Evolutionary conservation across 2,113 vertebrate species (phyloP).

Genomic region (Stigmatopora nigra): DNA sequence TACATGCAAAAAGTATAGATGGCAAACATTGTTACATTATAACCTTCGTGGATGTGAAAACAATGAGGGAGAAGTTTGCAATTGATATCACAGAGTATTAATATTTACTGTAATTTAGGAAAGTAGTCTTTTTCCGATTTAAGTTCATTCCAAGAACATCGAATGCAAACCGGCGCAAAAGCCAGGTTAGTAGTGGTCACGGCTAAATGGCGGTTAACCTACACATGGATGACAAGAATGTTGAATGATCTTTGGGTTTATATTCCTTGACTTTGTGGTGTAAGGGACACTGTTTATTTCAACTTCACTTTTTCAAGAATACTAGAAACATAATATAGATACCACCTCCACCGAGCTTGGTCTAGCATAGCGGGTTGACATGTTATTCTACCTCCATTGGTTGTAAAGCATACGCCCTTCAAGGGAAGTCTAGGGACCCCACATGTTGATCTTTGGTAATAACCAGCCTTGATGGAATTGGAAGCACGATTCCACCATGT

Average conservation of each 20-base stretch:
- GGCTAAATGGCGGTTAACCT: too few species aligned
- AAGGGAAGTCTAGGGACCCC: slow-evolving; percentile 23
- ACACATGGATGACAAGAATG: neutral
- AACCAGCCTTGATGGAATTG: slow-evolving; percentile 30
- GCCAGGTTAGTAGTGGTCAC: too few species aligned
- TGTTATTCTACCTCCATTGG: slow-evolving; percentile 25
- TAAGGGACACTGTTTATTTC: neutral
- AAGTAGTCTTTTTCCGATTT: neutral
- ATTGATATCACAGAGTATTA: slow-evolving; percentile 19
- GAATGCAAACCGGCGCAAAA: neutral
- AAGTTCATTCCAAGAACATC: neutral
- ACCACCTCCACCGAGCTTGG: slow-evolving; percentile 18
- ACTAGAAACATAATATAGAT: neutral
- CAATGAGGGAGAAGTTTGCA: slow-evolving; percentile 16
- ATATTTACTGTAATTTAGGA: neutral
- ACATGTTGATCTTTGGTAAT: slow-evolving; percentile 20
- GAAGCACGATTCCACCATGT: slow-evolving; percentile 42
- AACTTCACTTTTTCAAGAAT: neutral
- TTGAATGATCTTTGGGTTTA: neutral
- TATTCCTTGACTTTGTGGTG: neutral
- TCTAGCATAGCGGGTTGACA: slow-evolving; percentile 23
- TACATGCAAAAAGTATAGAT: slow-evolving; percentile 13
- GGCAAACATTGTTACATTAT: slow-evolving; percentile 45
- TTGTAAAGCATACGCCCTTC: slow-evolving; percentile 19
- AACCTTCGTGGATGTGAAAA: slow-evolving; percentile 47